These are phyloP conservation scores for Hemicordylus capensis DNA, from an alignment of 2,113 vertebrate genomes.

Conservation along the genomic window DNA sequence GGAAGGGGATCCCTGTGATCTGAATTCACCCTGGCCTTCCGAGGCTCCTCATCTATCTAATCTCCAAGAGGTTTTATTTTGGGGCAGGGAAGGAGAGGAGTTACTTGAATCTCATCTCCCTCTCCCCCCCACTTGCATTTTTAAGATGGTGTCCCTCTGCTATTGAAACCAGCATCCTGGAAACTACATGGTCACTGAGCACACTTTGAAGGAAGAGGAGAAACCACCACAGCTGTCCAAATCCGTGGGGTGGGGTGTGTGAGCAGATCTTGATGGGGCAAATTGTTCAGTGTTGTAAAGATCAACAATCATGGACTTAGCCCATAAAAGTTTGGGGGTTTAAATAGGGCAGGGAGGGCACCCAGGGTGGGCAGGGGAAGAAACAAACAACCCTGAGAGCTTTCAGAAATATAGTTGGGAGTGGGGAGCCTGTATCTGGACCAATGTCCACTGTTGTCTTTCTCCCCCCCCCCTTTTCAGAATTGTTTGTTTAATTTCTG, in stretches of 20 bases:
- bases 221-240: conserved; percentile 43
- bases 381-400: neutral
- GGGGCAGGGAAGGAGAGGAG: neutral
- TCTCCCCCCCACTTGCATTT: neutral
- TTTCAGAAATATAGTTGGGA: conserved; percentile 13
- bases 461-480: conserved; percentile 30
- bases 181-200: conserved; percentile 30
- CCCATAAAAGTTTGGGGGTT: conserved; percentile 28
- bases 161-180: conserved; percentile 57
- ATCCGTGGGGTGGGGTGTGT: neutral
- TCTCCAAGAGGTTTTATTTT: neutral
- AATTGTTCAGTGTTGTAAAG: neutral
- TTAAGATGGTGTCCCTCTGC: conserved; percentile 9
- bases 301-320: conserved; percentile 24
- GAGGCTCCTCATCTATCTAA: neutral
- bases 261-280: conserved; percentile 3
- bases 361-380: neutral
- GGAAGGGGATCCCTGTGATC: neutral
- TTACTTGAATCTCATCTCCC: neutral
- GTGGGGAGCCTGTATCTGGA: conserved; percentile 48
- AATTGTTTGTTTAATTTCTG: conserved; percentile 45
- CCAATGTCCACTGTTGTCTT: conserved; percentile 49
- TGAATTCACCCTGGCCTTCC: neutral
- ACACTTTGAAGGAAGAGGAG: conserved; percentile 29
- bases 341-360: conserved; percentile 27